These are phyloP conservation scores for Brachypterus glaber DNA, from an alignment of 2,888 invertebrate genomes.

Conservation along the genomic window DNA sequence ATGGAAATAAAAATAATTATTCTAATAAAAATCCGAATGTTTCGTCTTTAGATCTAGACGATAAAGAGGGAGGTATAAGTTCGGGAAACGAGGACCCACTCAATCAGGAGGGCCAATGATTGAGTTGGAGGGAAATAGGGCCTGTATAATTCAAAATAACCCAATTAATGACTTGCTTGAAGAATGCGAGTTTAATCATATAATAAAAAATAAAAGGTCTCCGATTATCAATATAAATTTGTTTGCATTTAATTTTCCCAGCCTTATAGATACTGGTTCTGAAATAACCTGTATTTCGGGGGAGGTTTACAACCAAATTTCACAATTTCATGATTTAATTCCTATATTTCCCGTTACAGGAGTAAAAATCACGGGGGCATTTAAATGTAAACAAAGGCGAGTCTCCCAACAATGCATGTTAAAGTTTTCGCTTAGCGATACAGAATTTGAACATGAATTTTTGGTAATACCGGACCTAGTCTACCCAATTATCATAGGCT, in stretches of 20 bases:
- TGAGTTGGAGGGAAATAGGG: conserved; percentile 1
- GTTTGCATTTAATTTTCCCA: conserved; percentile 3
- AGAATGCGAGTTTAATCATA: conserved; percentile 3
- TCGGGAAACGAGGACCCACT: conserved; percentile 3
- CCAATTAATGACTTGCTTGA: conserved; percentile 2
- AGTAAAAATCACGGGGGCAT: conserved; percentile 9
- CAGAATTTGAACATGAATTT: conserved; percentile 2
- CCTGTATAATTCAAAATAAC: conserved; percentile 5
- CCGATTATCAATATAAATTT: conserved; percentile 3
- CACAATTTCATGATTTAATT: no score
- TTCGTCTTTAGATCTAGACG: neutral
- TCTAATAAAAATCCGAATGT: neutral
- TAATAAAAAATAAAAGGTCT: conserved; percentile 1
- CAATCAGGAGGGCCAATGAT: conserved; percentile 3
- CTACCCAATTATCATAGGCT: conserved; percentile 3
- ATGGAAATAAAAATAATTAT: no score
- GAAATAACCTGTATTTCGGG: conserved; percentile 8
- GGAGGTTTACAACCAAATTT: conserved; percentile 6
- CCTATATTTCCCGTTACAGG: no score
- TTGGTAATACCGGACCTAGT: conserved; percentile 3
- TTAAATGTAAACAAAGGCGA: conserved; percentile 6
- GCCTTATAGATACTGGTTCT: conserved; percentile 7
- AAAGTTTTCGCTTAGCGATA: conserved; percentile 1
- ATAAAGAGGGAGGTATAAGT: neutral
- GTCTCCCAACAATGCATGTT: conserved; percentile 6